Conservation (phyloP, 2,888 invertebrate genomes). For the Clusia tigrina region DNA sequence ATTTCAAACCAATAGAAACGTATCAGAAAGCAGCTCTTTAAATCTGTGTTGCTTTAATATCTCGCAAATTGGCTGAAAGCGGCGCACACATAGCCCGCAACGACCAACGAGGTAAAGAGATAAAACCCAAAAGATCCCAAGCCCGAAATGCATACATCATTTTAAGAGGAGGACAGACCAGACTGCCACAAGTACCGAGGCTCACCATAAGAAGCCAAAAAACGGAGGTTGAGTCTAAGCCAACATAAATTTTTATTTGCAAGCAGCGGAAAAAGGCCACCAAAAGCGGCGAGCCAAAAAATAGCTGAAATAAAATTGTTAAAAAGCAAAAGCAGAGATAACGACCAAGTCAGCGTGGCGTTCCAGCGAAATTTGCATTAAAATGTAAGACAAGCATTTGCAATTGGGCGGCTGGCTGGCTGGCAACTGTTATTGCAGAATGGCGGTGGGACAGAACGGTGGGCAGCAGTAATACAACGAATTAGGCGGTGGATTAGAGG, state of each 20-base stretch:
- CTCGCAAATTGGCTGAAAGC: too few species aligned
- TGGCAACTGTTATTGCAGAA: not conserved
- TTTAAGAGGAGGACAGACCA: not conserved
- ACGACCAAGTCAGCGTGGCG: not conserved
- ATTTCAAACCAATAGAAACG: too few species aligned
- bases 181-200: not conserved
- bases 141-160: not conserved
- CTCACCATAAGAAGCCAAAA: not conserved
- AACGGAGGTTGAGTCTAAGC: not conserved
- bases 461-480: not conserved
- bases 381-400: constrained; percentile 4
- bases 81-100: too few species aligned
- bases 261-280: not conserved
- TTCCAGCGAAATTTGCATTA: constrained; percentile 3
- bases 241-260: not conserved
- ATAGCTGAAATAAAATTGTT: not conserved
- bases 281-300: not conserved
- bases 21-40: too few species aligned
- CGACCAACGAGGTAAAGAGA: not conserved
- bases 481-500: not conserved
- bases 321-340: not conserved
- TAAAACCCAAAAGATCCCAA: not conserved
- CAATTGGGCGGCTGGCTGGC: not conserved
- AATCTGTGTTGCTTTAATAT: too few species aligned
- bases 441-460: not conserved